Percentiles rank a stretch among this genome's conserved stretches.
These are phyloP conservation scores for Prorops nasuta DNA, from an alignment of 1,140 invertebrate genomes.

Conservation along the genomic window DNA sequence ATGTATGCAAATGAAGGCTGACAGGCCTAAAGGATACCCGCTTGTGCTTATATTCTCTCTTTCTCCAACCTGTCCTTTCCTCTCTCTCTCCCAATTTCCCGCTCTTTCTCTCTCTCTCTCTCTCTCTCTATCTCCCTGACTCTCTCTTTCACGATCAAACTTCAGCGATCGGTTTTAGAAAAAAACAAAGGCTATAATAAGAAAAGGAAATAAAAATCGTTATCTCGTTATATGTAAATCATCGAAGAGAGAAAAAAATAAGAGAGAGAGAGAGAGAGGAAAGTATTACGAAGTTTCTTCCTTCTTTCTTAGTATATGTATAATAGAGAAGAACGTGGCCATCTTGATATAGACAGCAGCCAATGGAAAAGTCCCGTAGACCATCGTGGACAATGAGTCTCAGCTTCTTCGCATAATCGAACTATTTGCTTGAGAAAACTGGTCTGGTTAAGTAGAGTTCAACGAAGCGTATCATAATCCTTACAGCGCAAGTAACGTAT, in stretches of 20 bases:
- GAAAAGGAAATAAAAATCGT: constrained; percentile 46
- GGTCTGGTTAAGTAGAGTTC: no score
- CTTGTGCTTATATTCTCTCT: no score
- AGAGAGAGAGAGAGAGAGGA: constrained; percentile 4
- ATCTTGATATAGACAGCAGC: no score
- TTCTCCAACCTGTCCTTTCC: constrained; percentile 16
- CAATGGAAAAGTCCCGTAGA: no score
- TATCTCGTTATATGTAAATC: constrained; percentile 54
- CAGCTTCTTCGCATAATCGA: no score
- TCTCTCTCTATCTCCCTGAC: constrained; percentile 18
- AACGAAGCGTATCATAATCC: no score
- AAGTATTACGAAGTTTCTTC: constrained; percentile 31
- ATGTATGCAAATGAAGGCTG: constrained; percentile 56
- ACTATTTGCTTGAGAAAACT: no score
- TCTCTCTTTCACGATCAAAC: constrained; percentile 13
- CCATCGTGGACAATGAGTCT: no score
- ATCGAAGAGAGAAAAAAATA: neutral
- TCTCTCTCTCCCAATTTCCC: constrained; percentile 24
- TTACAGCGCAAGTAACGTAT: no score
- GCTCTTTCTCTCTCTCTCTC: constrained; percentile 20
- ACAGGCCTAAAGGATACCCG: constrained; percentile 45
- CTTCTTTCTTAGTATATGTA: constrained; percentile 5
- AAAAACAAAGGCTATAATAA: constrained; percentile 37
- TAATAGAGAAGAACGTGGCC: no score
- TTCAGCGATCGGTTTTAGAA: constrained; percentile 38